A percentile compares a stretch with the other conserved stretches of the same genome.
Evolutionary conservation across 2,888 invertebrate genomes (phyloP).

Genomic region (Trichopoda pennipes): DNA sequence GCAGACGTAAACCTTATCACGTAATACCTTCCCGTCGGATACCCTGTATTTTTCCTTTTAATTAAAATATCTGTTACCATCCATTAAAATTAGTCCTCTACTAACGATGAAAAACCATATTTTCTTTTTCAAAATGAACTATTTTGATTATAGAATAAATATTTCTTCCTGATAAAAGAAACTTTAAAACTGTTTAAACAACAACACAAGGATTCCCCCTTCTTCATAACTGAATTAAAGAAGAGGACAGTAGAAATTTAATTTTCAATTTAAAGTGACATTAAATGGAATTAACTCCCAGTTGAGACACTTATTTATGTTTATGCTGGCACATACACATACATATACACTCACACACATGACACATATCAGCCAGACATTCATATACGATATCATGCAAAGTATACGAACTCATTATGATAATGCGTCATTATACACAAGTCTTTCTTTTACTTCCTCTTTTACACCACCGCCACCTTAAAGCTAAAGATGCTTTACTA

Average conservation of each 20-base stretch:
- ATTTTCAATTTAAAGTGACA: slow-evolving; percentile 54
- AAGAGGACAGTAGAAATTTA: neutral
- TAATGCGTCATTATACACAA: slow-evolving; percentile 56
- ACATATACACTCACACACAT: neutral
- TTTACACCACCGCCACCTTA: neutral
- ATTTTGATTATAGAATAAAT: no score
- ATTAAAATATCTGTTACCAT: no score
- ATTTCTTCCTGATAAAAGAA: no score
- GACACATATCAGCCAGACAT: slow-evolving; percentile 27
- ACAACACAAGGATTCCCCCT: no score
- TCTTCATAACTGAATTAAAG: no score
- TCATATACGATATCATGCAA: slow-evolving; percentile 48
- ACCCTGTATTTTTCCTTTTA: no score
- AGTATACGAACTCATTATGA: slow-evolving; percentile 63
- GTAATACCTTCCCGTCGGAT: no score
- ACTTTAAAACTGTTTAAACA: no score
- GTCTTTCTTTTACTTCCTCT: neutral
- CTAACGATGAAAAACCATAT: no score
- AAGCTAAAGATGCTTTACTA: neutral
- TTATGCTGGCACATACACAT: neutral
- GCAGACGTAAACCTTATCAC: no score
- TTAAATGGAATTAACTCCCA: slow-evolving; percentile 59
- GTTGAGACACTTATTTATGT: slow-evolving; percentile 14
- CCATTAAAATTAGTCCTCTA: no score
- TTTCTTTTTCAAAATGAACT: no score